Evolutionary conservation across 2,113 vertebrate species (phyloP), one percentile per base, ranked within the genome.

Genomic region (Oncorhynchus masou): DNA sequence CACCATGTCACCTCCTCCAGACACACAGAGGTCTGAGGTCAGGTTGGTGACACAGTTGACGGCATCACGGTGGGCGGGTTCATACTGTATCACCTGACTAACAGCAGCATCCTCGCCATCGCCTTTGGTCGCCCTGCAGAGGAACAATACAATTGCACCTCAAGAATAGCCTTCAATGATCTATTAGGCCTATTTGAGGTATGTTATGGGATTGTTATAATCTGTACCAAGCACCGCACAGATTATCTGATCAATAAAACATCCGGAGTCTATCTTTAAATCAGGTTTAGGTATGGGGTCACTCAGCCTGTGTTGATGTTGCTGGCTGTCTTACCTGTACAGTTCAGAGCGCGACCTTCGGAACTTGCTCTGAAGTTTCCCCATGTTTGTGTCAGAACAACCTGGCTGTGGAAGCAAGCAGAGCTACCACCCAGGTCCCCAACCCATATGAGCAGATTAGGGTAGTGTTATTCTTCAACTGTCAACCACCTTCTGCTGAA

Each of bases 1-100:
- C 85, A 98, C 97, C 95, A 97, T 95, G 82, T 98, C 96, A 84
- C 84, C 94, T 27, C 97, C 96, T 70, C 97, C 97, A 0, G 96
- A 98, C 77, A 97, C 92, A 34, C 96, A 98, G 19, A 96, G 91
- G 20, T 98, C 95, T 51, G 95, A 91, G 49, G 81, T 91, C 84
- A 98, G 92, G 66, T 91, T 93, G 67, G 95, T 94, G 83, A 99
- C 93, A 0, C 91, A 93, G 71, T 94, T 94, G 79, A 97, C 91
- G 0, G 94, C 85, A 0, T 92, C 94, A 0, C 77, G 69, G 73
- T 99, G 97, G n/a, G 88, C 89, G 0, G 93, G 94, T 83, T 93
- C 88, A 76, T 93, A 93, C 72, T 94, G 95, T 49, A 65, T 79
- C 71, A 88, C 66, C 11, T 88, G 85, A 69, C 80, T 87, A 7